Percentiles rank a stretch among this genome's conserved stretches.
These are phyloP conservation scores for Morelia viridis DNA, from an alignment of 2,797 vertebrate species.

Conservation along the genomic window DNA sequence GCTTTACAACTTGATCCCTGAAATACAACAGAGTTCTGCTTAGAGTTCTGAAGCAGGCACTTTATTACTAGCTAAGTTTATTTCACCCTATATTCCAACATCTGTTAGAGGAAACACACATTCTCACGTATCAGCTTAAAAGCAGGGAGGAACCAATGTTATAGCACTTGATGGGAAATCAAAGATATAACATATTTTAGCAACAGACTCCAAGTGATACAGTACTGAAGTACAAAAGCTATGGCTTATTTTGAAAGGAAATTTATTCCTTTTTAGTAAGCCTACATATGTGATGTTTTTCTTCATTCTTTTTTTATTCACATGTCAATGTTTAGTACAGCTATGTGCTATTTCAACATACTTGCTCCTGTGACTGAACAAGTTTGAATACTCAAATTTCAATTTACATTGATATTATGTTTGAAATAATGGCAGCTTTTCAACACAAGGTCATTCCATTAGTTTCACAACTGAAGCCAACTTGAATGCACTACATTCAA, in stretches of 20 bases:
- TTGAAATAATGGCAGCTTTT: neutral
- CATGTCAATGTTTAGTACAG: slow-evolving; percentile 49
- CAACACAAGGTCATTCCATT: neutral
- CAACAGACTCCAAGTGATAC: slow-evolving; percentile 59
- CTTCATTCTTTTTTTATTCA: slow-evolving; percentile 38
- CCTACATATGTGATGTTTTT: slow-evolving; percentile 36
- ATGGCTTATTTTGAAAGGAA: slow-evolving; percentile 61
- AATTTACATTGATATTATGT: neutral
- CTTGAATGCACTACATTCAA: neutral
- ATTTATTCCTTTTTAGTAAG: slow-evolving; percentile 47
- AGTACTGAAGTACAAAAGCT: slow-evolving; percentile 63
- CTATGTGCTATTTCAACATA: slow-evolving; percentile 8
- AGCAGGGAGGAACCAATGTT: slow-evolving; percentile 30
- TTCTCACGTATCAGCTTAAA: slow-evolving; percentile 39
- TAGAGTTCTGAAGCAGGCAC: slow-evolving; percentile 4
- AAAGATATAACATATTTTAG: slow-evolving; percentile 58
- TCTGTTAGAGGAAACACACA: slow-evolving; percentile 37
- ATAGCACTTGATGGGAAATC: slow-evolving; percentile 53
- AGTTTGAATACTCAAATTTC: neutral
- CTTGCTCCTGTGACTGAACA: neutral
- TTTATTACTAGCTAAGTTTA: slow-evolving; percentile 44
- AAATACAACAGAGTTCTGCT: slow-evolving; percentile 44
- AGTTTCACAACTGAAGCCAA: neutral
- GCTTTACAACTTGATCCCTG: neutral
- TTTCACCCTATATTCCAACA: slow-evolving; percentile 46